A percentile compares a stretch with the other conserved stretches of the same genome.
phyloP scores from a whole-genome alignment of 1,140 invertebrate species.

The Triops longicaudatus region DNA sequence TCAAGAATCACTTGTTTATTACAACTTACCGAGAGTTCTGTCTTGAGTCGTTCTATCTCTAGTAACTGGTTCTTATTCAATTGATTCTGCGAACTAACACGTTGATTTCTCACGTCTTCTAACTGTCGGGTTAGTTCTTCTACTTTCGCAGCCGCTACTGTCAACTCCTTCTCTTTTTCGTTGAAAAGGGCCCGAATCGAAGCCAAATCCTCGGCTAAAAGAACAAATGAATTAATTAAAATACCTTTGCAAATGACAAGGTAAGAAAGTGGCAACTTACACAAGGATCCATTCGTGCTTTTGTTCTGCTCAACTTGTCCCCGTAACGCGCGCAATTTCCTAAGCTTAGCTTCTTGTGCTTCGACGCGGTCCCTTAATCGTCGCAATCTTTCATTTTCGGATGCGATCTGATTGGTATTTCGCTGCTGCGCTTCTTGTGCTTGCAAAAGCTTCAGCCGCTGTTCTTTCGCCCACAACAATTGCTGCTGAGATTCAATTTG shows the following conservation, averaged over 20 bases:
- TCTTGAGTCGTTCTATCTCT: slow-evolving; percentile 23
- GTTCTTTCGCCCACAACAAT: slow-evolving; percentile 80
- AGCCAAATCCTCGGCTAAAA: slow-evolving; percentile 80
- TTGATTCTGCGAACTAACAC: slow-evolving; percentile 14
- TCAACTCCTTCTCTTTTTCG: slow-evolving; percentile 94
- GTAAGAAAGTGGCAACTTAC: slow-evolving; percentile 54
- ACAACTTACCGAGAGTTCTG: slow-evolving; percentile 25
- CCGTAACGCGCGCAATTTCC: slow-evolving; percentile 74
- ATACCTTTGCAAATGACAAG: not conserved
- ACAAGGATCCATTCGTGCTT: slow-evolving; percentile 79
- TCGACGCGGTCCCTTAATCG: slow-evolving; percentile 82
- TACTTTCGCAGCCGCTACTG: slow-evolving; percentile 87
- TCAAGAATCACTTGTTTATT: not conserved
- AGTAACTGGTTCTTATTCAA: not conserved
- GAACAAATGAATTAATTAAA: not conserved
- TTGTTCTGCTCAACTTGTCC: slow-evolving; percentile 88
- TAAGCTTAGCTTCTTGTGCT: slow-evolving; percentile 84
- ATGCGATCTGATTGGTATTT: slow-evolving; percentile 45
- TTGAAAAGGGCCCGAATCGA: slow-evolving; percentile 90
- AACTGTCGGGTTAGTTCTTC: slow-evolving; percentile 88
- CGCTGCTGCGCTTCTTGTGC: slow-evolving; percentile 75
- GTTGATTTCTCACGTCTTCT: slow-evolving; percentile 43
- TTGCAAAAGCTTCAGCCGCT: slow-evolving; percentile 86
- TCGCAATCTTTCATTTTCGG: slow-evolving; percentile 57
- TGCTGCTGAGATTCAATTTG: slow-evolving; percentile 90